phyloP scores from a whole-genome alignment of 2,797 vertebrate genomes.

The Denticeps clupeoides region DNA sequence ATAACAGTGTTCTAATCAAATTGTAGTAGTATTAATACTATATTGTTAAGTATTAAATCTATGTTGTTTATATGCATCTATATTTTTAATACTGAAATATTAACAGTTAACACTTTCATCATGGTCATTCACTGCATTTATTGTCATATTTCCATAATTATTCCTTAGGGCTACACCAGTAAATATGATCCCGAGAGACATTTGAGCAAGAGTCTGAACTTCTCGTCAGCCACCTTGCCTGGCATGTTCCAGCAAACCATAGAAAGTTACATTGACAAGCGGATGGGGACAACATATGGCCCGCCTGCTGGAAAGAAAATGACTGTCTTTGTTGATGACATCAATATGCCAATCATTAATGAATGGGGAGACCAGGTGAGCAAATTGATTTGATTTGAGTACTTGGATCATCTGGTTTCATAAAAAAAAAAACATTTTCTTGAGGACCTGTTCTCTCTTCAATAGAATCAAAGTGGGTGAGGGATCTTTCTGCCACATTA shows the following conservation, averaged over 20 bases:
- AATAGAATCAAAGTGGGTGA: no score
- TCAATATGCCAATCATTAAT: constrained; percentile 80
- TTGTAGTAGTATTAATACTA: no score
- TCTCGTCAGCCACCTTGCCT: constrained; percentile 71
- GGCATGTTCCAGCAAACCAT: constrained; percentile 63
- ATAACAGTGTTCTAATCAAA: background rate
- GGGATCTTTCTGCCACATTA: no score
- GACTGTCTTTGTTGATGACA: constrained; percentile 75
- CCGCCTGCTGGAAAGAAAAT: constrained; percentile 70
- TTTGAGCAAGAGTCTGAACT: constrained; percentile 65
- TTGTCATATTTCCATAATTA: background rate
- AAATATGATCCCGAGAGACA: constrained; percentile 64
- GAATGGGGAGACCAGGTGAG: constrained; percentile 81
- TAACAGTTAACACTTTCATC: no score
- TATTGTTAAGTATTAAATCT: no score
- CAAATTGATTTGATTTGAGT: background rate
- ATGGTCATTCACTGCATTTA: background rate
- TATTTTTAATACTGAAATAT: background rate
- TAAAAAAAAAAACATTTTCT: no score
- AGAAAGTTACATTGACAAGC: constrained; percentile 74
- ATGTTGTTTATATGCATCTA: no score
- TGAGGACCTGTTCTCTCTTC: no score
- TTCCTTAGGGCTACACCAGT: constrained; percentile 57
- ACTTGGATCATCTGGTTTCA: no score
- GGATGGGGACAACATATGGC: constrained; percentile 70